Evolutionary conservation across 2,797 vertebrate genomes (phyloP), one percentile per base, ranked within the genome.

Genomic region (Crenichthys baileyi): DNA sequence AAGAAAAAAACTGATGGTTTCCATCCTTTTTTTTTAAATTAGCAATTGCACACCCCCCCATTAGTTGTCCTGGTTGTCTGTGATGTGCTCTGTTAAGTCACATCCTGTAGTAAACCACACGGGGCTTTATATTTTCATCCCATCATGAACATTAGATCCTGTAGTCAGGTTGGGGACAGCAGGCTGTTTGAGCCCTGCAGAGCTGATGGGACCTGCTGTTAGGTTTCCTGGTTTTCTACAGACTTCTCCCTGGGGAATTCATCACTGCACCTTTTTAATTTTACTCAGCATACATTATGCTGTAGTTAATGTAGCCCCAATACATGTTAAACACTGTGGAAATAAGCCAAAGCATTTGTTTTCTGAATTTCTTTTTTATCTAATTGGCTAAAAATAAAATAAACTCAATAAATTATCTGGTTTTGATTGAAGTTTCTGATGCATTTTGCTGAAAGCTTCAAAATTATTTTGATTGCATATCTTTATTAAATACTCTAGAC

Each of bases 91-190:
- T 83, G 9, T 18, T 15, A 61, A 18, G 60, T 16, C 31, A 39
- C 29, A 3, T 56, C 7, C 0, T 29, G 44, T 36, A 22, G 50
- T n/a, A 24, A 50, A 22, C 5, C 18, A 60, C 50, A 24, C 16
- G 1, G 60, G 41, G 5, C 3, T 61, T 18, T 48, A 82, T 53
- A 9, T 87, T 90, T 90, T 81, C 87, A 83, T 72, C 76, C 67
- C 79, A 79, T 78, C 56, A 73, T 72, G 16, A 73, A 73, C 72
- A 5, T 60, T 78, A 56, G 82, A 1, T 84, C 77, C 78, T 0
- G 89, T 91, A 68, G 92, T 86, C 88, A 94, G 86, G 87, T 89
- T 61, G 50, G 92, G 83, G 87, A 88, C 44, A 2, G 16, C 1
- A 26, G 72, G 63, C 73, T 94, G 92, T 60, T 31, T 56, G 65